Percentiles rank a stretch among this genome's conserved stretches.
Evolutionary conservation across 2,113 vertebrate genomes (phyloP).

Genomic region (Oxyura jamaicensis): DNA sequence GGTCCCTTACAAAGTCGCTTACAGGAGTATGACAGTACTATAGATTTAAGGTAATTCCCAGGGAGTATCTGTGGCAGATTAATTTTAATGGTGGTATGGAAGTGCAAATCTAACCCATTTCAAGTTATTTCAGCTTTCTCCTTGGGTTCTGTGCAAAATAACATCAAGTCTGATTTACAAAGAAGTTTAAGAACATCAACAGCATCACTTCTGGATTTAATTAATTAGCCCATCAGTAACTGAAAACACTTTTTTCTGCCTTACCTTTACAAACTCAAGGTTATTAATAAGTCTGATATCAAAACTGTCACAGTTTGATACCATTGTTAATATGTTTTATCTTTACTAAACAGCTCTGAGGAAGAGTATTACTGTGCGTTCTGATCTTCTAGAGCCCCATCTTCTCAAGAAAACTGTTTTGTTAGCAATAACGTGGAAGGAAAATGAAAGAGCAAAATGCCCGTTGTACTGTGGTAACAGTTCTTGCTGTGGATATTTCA

Average conservation of each 20-base stretch:
- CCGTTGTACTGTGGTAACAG: fast-evolving
- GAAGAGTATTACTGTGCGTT: background rate
- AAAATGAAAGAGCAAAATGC: background rate
- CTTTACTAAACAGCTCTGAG: background rate
- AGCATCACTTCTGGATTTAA: background rate
- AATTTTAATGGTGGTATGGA: background rate
- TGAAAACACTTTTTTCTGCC: background rate
- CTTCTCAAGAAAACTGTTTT: background rate
- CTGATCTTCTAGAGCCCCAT: no score
- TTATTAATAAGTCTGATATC: background rate
- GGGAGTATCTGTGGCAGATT: background rate
- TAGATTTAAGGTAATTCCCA: fast-evolving
- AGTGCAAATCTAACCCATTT: background rate
- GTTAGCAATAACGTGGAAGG: background rate
- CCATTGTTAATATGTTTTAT: background rate
- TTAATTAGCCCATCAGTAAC: background rate
- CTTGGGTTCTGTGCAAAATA: background rate
- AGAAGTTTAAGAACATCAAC: background rate
- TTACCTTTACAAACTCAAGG: background rate
- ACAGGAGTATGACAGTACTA: fast-evolving
- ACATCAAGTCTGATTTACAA: background rate
- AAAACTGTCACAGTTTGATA: background rate
- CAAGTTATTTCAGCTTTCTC: background rate
- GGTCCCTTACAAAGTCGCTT: background rate
- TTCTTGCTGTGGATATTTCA: background rate